Percentiles rank a stretch among this genome's conserved stretches.
Conservation (phyloP, 2,113 vertebrate species). For the Gobiocypris rarus region DNA sequence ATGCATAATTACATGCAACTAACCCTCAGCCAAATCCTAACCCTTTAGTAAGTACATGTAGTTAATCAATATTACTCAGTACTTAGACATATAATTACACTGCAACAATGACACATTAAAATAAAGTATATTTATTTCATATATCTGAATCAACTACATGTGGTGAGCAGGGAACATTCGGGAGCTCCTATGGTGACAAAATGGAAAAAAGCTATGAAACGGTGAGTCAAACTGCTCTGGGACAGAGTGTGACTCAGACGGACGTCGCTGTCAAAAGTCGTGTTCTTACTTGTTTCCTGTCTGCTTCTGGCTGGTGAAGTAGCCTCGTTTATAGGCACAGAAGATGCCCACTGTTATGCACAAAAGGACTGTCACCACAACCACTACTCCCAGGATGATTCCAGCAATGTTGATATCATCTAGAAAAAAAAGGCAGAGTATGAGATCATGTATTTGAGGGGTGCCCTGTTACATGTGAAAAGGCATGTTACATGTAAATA, state of each 20-base stretch:
- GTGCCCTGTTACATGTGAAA: background rate
- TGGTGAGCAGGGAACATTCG: background rate
- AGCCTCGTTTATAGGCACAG: constrained; percentile 93
- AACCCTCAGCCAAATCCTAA: no score
- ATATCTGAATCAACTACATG: background rate
- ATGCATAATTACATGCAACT: no score
- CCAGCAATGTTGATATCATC: constrained; percentile 91
- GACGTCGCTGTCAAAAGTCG: constrained; percentile 23
- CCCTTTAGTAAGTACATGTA: no score
- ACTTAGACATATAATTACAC: no score
- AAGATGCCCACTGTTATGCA: constrained; percentile 90
- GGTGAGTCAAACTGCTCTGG: constrained; percentile 32
- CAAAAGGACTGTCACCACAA: constrained; percentile 85
- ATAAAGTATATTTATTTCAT: background rate
- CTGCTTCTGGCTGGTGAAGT: constrained; percentile 86
- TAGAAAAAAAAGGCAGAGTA: constrained; percentile 61
- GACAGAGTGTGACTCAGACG: constrained; percentile 24
- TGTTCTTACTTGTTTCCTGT: constrained; percentile 84
- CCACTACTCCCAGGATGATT: constrained; percentile 87
- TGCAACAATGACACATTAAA: no score
- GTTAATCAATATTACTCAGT: no score
- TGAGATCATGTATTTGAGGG: background rate
- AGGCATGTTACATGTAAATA: constrained; percentile 55
- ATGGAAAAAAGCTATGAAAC: constrained; percentile 24
- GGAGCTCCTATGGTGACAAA: background rate